Evolutionary conservation across 2,797 vertebrate species (phyloP), one percentile per base, ranked within the genome.

Genomic region (Tokudaia muenninki): DNA sequence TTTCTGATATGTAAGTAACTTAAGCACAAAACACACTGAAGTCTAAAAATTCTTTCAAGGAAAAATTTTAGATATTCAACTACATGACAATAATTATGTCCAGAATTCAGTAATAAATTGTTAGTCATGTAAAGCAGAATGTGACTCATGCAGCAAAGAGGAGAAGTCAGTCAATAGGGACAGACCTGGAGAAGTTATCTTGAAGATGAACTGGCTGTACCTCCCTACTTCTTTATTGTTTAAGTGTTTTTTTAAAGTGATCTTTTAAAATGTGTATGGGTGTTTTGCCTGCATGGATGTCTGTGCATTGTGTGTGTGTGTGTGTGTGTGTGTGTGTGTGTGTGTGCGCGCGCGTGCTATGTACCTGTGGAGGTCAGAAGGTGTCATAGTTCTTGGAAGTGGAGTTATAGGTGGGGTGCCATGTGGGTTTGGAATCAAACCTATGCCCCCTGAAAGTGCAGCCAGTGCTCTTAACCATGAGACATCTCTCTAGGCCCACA

Each of bases 31-130:
- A 74, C 1, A 52, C 17, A 70, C 55, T 29, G 57, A 93, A 91
- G 34, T 70, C 61, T 79, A 94, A 88, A 87, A 92, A 96, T 47
- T 80, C 79, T 83, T 92, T 65, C 79, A 34, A 82, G 37, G 79
- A 50, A 91, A 72, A 65, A 50, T 14, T 79, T 47, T 29, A 94
- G 34, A 79, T 12, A 87, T 63, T 92, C 24, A 79, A 75, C 11
- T 89, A 41, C 6, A 26, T 82, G 57, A 31, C 50, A 94, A 87
- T 93, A 90, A 78, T 87, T 94, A 89, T 79, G 41, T 47, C 83
- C 61, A 91, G 47, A 94, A 41, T 80, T 70, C 67, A 75, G 67
- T 44, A 59, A 77, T 57, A 94, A 90, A 80, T 90, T 81, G 94
- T 31, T 86, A 94, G 70, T 57, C 13, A 77, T 93, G 17, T 12